Evolutionary conservation across 2,113 vertebrate genomes (phyloP), one percentile per base, ranked within the genome.

Genomic region (Tenebrosternarchus preto): DNA sequence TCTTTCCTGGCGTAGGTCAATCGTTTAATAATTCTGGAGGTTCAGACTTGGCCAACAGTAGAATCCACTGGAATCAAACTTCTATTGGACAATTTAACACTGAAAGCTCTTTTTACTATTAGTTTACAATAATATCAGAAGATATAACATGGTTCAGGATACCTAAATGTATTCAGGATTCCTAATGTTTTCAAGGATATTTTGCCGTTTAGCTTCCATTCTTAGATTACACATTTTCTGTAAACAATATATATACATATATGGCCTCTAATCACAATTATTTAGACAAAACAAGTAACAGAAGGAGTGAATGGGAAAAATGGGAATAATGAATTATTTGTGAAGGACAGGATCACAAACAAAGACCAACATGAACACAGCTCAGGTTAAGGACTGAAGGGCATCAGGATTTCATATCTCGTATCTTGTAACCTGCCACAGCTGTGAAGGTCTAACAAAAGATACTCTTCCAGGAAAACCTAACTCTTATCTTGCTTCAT

Each of bases 11-110:
- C 55, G n/a, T n/a, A n/a, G n/a, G n/a, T n/a, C n/a, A n/a, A n/a
- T 70, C 80, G n/a, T 78, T 85, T 63, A 80, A 39, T 66, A 80
- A 66, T 74, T 71, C 61, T n/a, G 29, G 73, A 63, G 78, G 78
- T 68, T 68, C 64, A n/a, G 31, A 68, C 39, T n/a, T 29, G 20
- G 63, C 63, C n/a, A 67, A 33, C 31, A 68, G 63, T 15, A 66
- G 19, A 66, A 66, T 19, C 7, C 63, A 66, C 31, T 15, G 31
- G 27, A 66, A 33, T 17, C 63, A 67, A 68, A 68, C 19, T 25
- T 60, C n/a, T 8, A 22, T 22, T 12, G 25, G 12, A 27, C 8
- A 36, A 36, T 67, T 36, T 67, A 67, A 67, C 63, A 67, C 19
- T 68, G 64, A 68, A 39, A 68, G 12, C n/a, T n/a, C 2, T 12